Conservation (phyloP, 1,140 invertebrate genomes). For the Drosophila pachea region DNA sequence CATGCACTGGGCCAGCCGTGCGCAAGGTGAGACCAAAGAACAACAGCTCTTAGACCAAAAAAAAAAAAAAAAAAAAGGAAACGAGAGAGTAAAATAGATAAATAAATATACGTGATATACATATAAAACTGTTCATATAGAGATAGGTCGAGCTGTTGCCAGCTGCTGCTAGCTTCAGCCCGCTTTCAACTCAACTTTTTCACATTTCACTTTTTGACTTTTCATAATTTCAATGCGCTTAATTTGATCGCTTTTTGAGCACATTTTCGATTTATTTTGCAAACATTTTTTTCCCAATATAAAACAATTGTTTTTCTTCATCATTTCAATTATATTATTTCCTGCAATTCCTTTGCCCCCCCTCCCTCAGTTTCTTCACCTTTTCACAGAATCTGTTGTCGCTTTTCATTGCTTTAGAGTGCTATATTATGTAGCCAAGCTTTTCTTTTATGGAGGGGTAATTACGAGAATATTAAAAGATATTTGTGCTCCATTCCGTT, state of each 20-base stretch:
- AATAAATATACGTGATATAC: not conserved
- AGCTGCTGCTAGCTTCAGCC: no score
- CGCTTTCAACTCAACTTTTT: no score
- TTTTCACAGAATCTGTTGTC: no score
- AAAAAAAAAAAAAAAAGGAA: not conserved
- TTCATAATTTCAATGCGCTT: no score
- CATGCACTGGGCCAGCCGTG: conserved; percentile 62
- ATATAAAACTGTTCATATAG: not conserved
- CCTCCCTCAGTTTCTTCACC: no score
- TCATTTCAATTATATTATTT: no score
- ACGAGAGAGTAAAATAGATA: not conserved
- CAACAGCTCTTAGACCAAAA: conserved; percentile 6
- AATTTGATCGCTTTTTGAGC: no score
- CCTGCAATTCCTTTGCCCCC: no score
- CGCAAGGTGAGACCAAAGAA: conserved; percentile 45
- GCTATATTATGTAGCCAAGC: conserved; percentile 1
- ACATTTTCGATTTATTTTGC: no score
- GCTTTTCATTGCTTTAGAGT: not conserved
- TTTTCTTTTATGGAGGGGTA: not conserved
- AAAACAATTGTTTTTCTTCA: no score
- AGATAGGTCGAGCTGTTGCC: not conserved
- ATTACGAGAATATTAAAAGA: conserved; percentile 1
- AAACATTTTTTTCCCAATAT: no score
- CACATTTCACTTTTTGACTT: no score
- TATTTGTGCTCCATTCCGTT: not conserved